A percentile compares a stretch with the other conserved stretches of the same genome.
phyloP scores from a whole-genome alignment of 1,140 invertebrate genomes.

The Oncopodura yosiiana region DNA sequence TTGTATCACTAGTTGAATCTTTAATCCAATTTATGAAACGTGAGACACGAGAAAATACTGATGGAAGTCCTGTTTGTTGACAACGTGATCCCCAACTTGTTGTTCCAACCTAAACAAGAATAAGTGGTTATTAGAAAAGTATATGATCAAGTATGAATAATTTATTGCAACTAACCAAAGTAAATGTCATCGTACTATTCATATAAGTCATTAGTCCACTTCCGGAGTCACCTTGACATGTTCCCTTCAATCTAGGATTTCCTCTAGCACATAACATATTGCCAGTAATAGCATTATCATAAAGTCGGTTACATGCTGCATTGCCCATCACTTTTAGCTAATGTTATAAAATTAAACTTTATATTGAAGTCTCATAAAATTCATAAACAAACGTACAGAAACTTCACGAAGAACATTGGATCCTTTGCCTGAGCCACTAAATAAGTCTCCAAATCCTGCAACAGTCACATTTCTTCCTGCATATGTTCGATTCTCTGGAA shows the following conservation, averaged over 20 bases:
- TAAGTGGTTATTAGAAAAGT: no score
- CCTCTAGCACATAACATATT: constrained; percentile 44
- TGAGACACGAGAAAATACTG: constrained; percentile 68
- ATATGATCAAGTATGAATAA: no score
- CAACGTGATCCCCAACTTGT: constrained; percentile 42
- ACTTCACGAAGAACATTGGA: no score
- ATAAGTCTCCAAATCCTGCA: constrained; percentile 73
- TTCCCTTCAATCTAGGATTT: constrained; percentile 29
- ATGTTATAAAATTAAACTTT: no score
- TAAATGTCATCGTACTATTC: no score
- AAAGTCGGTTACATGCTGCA: constrained; percentile 59
- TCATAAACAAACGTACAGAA: no score
- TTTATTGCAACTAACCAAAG: no score
- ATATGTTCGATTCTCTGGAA: constrained; percentile 59
- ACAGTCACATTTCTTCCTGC: constrained; percentile 59
- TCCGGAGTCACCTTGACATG: no score
- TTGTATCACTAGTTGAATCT: constrained; percentile 59
- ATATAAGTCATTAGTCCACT: no score
- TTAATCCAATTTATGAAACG: constrained; percentile 66
- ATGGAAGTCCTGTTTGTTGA: constrained; percentile 38
- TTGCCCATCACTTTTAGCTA: constrained; percentile 72
- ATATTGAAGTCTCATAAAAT: no score
- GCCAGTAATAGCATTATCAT: constrained; percentile 74
- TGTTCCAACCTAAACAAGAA: constrained; percentile 34
- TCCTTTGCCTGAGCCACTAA: no score